These are phyloP conservation scores for Panzeria rudis DNA, from an alignment of 2,888 invertebrate species.

Conservation along the genomic window DNA sequence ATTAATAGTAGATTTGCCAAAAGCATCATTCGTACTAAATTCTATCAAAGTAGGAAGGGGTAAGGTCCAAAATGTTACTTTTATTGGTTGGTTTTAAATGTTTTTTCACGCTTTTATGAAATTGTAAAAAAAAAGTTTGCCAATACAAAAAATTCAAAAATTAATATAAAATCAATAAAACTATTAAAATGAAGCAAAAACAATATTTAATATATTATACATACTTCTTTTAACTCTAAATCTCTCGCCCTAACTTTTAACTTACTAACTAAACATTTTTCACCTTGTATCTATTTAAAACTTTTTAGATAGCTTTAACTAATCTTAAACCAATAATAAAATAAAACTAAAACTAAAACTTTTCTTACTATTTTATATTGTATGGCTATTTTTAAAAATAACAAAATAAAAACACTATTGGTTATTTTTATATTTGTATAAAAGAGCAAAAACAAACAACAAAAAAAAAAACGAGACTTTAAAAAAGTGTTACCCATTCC, in stretches of 20 bases:
- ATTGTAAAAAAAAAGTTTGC: constrained; percentile 57
- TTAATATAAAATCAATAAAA: constrained; percentile 52
- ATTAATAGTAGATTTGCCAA: too few relatives aligned
- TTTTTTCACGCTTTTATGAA: constrained; percentile 55
- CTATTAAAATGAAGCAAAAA: constrained; percentile 35
- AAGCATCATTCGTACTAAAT: too few relatives aligned
- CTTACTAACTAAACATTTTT: constrained; percentile 40
- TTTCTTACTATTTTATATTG: constrained; percentile 69
- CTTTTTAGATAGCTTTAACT: constrained; percentile 72
- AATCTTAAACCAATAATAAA: constrained; percentile 61
- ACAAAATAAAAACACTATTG: constrained; percentile 58
- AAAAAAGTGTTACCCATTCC: constrained; percentile 75
- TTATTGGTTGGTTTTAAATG: too few relatives aligned
- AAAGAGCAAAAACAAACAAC: constrained; percentile 71
- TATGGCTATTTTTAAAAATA: constrained; percentile 54
- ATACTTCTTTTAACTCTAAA: constrained; percentile 53
- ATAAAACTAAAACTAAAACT: constrained; percentile 36
- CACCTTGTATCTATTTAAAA: constrained; percentile 41
- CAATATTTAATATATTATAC: constrained; percentile 41
- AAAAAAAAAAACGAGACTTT: constrained; percentile 64
- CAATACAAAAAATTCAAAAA: constrained; percentile 46
- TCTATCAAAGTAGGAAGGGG: too few relatives aligned
- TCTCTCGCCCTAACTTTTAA: constrained; percentile 47
- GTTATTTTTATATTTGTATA: constrained; percentile 77
- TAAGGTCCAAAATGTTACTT: too few relatives aligned